Evolutionary conservation across 2,888 invertebrate genomes (phyloP), one percentile per base, ranked within the genome.

Genomic region (Xestia sexstrigata): DNA sequence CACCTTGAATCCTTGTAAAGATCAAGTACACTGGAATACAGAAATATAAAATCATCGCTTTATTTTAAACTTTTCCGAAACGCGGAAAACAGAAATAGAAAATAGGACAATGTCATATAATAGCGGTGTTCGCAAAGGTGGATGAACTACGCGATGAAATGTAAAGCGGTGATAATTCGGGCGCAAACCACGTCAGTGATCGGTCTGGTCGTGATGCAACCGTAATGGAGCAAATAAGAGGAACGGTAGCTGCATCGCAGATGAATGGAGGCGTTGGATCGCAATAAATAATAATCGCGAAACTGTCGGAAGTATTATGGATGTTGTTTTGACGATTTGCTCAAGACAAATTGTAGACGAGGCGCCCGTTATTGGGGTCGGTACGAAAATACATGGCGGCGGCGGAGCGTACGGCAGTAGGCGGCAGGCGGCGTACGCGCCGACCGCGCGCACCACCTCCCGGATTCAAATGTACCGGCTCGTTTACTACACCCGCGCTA

Each of bases 361-460:
- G 93, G 93, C 95, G 95, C 90, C 91, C 93, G 94, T 88, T 94
- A 96, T 96, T 95, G 96, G 95, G 96, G 96, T 95, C 96, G 96
- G 93, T 95, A 95, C 96, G 91, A 94, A 96, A 96, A 96, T 96
- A 96, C 95, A 95, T 94, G 93, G 92, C 93, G 94, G 93, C 92
- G 91, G 90, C 91, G 88, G 91, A 91, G 91, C 94, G 92, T 93
- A 91, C 95, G 95, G 93, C 96, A 96, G 96, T 96, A 95, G 95
- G 95, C 94, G 95, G 93, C 93, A 92, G 94, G 94, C 95, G 96
- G 95, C 96, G 96, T 93, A 91, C 92, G 94, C 94, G 94, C 96
- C 95, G 93, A 94, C 94, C 94, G 95, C 95, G 94, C 96, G 93
- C 93, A 92, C 82, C 92, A 89, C 91, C 93, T 91, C 92, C 90